Evolutionary conservation across 2,797 vertebrate genomes (phyloP).

Genomic region (Oreortyx pictus): DNA sequence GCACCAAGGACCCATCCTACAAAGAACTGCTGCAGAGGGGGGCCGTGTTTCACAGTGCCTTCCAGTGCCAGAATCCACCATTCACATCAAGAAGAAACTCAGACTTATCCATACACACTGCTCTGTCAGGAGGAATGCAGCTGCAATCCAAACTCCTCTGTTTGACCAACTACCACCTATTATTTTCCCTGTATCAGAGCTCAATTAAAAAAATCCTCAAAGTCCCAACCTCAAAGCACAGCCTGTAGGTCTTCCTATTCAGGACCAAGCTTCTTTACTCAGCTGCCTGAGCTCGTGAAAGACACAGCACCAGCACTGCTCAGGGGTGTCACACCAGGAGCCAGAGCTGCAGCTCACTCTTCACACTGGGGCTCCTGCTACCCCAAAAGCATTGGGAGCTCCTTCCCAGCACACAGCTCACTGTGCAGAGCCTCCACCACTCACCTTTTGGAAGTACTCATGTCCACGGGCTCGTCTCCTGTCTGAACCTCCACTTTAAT

Average conservation of each 20-base stretch:
- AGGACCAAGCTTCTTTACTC: background rate
- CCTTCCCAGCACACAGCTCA: background rate
- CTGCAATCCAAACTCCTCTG: background rate
- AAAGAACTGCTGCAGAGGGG: background rate
- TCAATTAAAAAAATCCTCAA: background rate
- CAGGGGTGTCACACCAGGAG: background rate
- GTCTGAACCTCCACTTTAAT: slow-evolving; percentile 91
- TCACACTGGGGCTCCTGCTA: background rate
- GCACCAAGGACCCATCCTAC: background rate
- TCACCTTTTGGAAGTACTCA: slow-evolving; percentile 96
- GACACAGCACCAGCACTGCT: background rate
- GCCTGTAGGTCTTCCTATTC: background rate
- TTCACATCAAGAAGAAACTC: background rate
- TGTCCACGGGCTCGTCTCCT: slow-evolving; percentile 93
- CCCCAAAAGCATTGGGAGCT: background rate
- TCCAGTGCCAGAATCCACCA: background rate
- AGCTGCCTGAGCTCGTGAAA: background rate
- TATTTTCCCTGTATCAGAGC: background rate
- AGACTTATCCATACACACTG: background rate
- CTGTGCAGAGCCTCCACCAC: background rate
- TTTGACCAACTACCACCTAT: background rate
- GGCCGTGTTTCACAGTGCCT: background rate
- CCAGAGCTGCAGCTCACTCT: rapidly evolving
- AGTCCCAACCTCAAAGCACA: background rate
- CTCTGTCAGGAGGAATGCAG: background rate